Evolutionary conservation across 2,888 invertebrate species (phyloP), one percentile per base, ranked within the genome.

Genomic region (Drosophila fungiperda): DNA sequence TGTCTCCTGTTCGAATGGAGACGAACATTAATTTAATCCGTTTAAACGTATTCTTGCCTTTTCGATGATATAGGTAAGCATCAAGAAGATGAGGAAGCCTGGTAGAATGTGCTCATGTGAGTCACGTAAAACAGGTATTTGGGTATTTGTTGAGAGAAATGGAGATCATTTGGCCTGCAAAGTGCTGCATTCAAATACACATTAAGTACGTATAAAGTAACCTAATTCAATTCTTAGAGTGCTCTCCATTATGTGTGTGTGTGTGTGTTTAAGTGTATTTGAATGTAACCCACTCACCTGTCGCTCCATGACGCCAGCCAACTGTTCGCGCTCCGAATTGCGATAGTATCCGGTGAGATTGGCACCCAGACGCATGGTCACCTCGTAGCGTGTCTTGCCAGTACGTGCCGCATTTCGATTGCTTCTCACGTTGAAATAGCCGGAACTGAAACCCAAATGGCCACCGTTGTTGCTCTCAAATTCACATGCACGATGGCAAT

Each of bases 331-430:
- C 54, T 92, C 92, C 15, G 83, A 74, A 64, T 90, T 78, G 40
- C 92, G 91, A 86, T 92, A 92, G 58, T 89, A 91, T n/a, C 91
- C 90, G 45, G 92, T 93, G 8, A 93, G 78, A 79, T 93, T 93
- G 57, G 91, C 92, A n/a, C 93, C 93, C 50, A 93, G 88, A 15
- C 93, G 87, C 87, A 93, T 92, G 61, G 93, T 93, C 38, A 93
- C 93, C 80, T 93, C 93, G 52, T 92, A 93, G 57, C 93, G 88
- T 4, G 92, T 93, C 73, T 93, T 93, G 29, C 92, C 93, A 32
- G 85, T 91, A 57, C 93, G 92, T 67, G 89, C 93, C 59, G 78
- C 79, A 64, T 77, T 90, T 15, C 80, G 78, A 69, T 76, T 91
- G 68, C 80, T 61, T 59, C 83, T 85, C 4, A 78, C 57, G 45